Evolutionary conservation across 2,797 vertebrate genomes (phyloP), one percentile per base, ranked within the genome.

Genomic region (Distichodus sexfasciatus): DNA sequence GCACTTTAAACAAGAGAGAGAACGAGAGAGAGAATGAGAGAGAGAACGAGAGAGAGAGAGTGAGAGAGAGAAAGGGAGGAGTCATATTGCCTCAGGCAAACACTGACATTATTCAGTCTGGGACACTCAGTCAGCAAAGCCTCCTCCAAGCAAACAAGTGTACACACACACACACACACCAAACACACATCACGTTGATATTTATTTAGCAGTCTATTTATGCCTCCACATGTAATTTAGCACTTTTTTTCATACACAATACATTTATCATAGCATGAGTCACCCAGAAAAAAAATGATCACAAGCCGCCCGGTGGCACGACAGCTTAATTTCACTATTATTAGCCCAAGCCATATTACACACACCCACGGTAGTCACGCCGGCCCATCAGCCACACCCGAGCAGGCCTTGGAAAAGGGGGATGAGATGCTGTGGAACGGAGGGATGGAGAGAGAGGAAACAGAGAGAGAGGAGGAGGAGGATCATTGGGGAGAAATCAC

Each of bases 41-140:
- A n/a, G 17, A 31, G 33, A 15, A n/a, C 11, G 15, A 67, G 17
- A 6, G 12, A 59, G 29, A 21, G 19, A 66, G 23, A 50, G 38
- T 68, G 29, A 46, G 31, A 19, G 28, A 33, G 43, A 21, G 14
- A 41, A n/a, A 0, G 3, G 23, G 41, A 24, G n/a, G 68, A 69
- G 66, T 57, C 66, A 51, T 36, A 64, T 24, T 35, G 60, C 76
- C 79, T 65, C 40, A 69, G 69, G 83, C 77, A 36, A 40, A 68
- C 59, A 61, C 72, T 84, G 83, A 85, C 83, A 83, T 85, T 83
- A 76, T 80, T 46, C 71, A 79, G 75, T 50, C 68, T 69, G 29
- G 53, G 69, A 76, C 48, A 76, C 50, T 78, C 71, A 71, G 69
- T 74, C 77, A 75, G 60, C 54, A 51, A n/a, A 19, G 53, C 60